Evolutionary conservation across 1,140 invertebrate genomes (phyloP), one percentile per base, ranked within the genome.

Genomic region (Telenomus remus): DNA sequence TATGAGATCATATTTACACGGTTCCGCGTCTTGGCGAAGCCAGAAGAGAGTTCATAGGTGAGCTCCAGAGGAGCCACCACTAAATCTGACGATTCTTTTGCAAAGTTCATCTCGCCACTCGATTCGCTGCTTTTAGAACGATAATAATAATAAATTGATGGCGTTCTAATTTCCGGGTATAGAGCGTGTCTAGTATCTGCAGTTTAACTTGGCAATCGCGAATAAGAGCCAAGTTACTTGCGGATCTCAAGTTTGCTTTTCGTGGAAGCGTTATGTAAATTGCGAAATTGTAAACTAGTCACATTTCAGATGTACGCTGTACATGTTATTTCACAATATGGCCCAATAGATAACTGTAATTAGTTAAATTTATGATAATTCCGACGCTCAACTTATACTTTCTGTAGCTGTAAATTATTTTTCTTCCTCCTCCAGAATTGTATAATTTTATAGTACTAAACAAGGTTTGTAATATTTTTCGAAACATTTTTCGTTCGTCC

Each of bases 1-100:
- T 69, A 60, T 48, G 13, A 43, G 13, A 12, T 37, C 46, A 57
- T 68, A 68, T 68, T 68, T 51, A 46, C 43, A 15, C 50, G 13
- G 33, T 51, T 48, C 12, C 8, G 14, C 14, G 11, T 12, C 11
- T 44, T 44, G 13, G 19, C 19, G 19, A 1, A 27, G 34, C 43
- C 33, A 33, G n/a, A 19, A 7, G 42, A 7, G 8, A n/a, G 50
- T 53, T 63, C 37, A 54, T 54, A 42, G 16, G 8, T 14, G 19
- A 44, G 12, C 11, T 2, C 43, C 16, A 33, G 39, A n/a, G 11
- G 34, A n/a, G 12, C 4, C n/a, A 33, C 5, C 33, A 46, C 13
- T 10, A 33, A 42, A 50, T 50, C 50, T 34, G 46, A 59, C 33
- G 27, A 12, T 27, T 35, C 35, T 15, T 27, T 14, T 39, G 9